Evolutionary conservation across 2,797 vertebrate genomes (phyloP), one percentile per base, ranked within the genome.

Genomic region (Chanos chanos): DNA sequence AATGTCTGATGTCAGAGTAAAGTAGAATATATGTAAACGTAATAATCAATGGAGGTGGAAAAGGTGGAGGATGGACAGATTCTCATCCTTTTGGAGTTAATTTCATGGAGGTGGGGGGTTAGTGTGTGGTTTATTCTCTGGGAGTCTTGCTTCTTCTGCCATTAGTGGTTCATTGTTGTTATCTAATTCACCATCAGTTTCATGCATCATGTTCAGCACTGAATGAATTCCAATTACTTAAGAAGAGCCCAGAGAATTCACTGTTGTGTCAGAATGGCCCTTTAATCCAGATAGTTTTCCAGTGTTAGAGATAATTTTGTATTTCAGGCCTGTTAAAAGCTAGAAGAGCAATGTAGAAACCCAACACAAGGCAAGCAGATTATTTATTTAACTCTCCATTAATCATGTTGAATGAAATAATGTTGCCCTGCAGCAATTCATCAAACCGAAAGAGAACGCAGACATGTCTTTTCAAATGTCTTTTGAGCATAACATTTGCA

Each of bases 381-480:
- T 64, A 72, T 80, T 77, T 76, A 75, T 80, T 80, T 69, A 67
- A 77, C 80, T 76, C 45, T 5, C 45, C 71, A 81, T 87, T 85
- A 86, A 83, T 87, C 81, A 79, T 40, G 44, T 37, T 12, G 67
- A 39, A 69, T 34, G 45, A 66, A 76, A 84, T 73, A 78, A 76
- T 60, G 67, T 27, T 60, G 39, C 66, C 1, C 40, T 4, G 24
- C 28, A 36, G 76, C 76, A 73, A 82, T 81, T 83, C 72, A 83
- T 82, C 77, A 74, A 28, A 27, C 52, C 73, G 68, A 69, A 52
- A 2, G 44, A 69, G 48, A 61, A 64, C 16, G 66, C 41, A 18
- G 48, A 57, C 75, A 76, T 57, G 50, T 53, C 51, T 68, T 76
- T 74, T 68, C 51, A 57, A 56, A 77, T 63, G 57, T 70, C 70